Conservation (phyloP, 64 coral and sea anemone species). For the Actinia tenebrosa region DNA sequence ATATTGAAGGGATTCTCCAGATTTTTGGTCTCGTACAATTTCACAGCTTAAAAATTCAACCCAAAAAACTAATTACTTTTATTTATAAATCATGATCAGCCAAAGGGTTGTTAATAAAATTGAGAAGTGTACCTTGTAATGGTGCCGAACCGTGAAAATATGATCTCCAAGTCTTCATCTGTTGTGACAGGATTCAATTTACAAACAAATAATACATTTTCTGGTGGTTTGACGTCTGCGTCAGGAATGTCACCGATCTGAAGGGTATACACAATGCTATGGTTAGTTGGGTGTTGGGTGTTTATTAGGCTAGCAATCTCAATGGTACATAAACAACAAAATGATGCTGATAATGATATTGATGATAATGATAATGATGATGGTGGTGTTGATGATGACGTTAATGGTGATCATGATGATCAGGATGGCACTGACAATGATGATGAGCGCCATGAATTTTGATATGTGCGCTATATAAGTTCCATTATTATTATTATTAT, state of each 20-base stretch:
- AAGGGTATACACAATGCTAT: not conserved
- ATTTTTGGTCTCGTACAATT: conserved; percentile 77
- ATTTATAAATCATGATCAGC: not conserved
- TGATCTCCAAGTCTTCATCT: conserved; percentile 94
- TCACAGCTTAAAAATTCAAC: conserved; percentile 67
- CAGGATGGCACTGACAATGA: no score
- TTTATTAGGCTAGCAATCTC: no score
- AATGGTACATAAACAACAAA: no score
- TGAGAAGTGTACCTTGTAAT: conserved; percentile 63
- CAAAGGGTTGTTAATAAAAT: not conserved
- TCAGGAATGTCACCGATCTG: conserved; percentile 96
- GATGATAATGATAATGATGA: no score
- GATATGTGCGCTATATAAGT: no score
- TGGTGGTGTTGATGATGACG: no score
- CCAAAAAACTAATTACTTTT: not conserved
- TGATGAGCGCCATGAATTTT: no score
- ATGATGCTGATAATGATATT: no score
- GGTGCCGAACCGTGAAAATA: conserved; percentile 92
- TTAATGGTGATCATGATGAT: no score
- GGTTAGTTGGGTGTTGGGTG: no score
- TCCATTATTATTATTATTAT: no score
- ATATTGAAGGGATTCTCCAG: conserved; percentile 90
- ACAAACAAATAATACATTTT: conserved; percentile 98
- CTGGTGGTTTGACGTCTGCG: conserved; percentile 86
- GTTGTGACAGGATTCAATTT: conserved; percentile 97